Evolutionary conservation across 2,797 vertebrate genomes (phyloP).

Genomic region (Sebastes oblongus): DNA sequence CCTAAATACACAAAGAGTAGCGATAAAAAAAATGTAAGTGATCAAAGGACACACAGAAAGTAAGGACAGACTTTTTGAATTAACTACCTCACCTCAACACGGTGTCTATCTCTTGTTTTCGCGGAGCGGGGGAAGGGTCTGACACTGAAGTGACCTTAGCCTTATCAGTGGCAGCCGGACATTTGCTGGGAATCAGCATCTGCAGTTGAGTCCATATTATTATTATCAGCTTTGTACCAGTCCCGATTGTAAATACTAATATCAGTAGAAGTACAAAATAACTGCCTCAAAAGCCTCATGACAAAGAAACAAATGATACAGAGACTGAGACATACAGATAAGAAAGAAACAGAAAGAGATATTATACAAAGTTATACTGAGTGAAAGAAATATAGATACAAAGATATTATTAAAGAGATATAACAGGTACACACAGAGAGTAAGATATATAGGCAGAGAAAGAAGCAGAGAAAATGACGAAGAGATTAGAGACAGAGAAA

Average conservation of each 20-base stretch:
- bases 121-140: constrained; percentile 36
- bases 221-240: neutral
- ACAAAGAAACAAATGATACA: neutral
- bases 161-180: constrained; percentile 47
- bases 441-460: neutral
- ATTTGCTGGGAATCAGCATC: constrained; percentile 79
- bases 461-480: neutral
- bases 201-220: constrained; percentile 40
- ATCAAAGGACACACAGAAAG: neutral
- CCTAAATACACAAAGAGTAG: constrained; percentile 42
- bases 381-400: neutral
- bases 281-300: neutral
- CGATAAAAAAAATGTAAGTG: neutral
- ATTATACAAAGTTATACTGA: neutral
- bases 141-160: constrained; percentile 12
- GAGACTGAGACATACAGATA: neutral
- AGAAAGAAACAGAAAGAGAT: neutral
- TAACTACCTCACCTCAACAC: constrained; percentile 65
- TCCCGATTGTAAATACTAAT: neutral
- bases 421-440: neutral
- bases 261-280: neutral
- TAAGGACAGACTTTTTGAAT: neutral
- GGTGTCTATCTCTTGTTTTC: constrained; percentile 53
- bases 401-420: neutral
- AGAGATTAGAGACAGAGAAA: neutral